Percentiles rank a stretch among this genome's conserved stretches.
phyloP scores from a whole-genome alignment of 2,888 invertebrate species.

The Patella pellucida region DNA sequence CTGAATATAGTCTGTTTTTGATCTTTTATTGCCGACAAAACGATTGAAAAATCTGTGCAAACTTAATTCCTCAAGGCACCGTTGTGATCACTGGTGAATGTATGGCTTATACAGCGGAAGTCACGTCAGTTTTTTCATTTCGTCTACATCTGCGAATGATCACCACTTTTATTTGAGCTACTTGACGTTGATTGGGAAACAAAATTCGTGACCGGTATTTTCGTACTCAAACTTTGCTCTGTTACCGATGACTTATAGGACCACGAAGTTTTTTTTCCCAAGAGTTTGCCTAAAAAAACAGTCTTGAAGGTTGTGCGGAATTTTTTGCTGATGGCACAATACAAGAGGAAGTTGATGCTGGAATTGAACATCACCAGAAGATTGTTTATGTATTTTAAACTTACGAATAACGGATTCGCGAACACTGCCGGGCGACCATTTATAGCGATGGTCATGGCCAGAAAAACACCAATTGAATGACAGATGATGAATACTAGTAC shows the following conservation, averaged over 20 bases:
- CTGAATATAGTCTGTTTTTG: too few species aligned
- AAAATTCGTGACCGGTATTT: constrained; percentile 14
- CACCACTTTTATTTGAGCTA: constrained; percentile 32
- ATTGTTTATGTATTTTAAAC: constrained; percentile 40
- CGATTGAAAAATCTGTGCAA: too few species aligned
- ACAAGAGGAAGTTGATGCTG: constrained; percentile 46
- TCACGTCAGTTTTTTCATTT: too few species aligned
- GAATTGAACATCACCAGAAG: constrained; percentile 44
- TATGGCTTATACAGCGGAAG: too few species aligned
- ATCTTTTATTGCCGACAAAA: too few species aligned
- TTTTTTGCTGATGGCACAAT: constrained; percentile 46
- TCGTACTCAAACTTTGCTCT: constrained; percentile 17
- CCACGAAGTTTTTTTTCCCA: constrained; percentile 34
- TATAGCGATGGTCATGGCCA: constrained; percentile 42
- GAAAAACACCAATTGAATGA: constrained; percentile 42
- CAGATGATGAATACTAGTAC: constrained; percentile 44
- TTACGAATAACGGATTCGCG: constrained; percentile 24
- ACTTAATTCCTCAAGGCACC: too few species aligned
- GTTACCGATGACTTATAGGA: constrained; percentile 24
- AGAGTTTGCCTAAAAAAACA: constrained; percentile 32
- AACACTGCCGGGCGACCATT: constrained; percentile 36
- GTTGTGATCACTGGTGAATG: too few species aligned
- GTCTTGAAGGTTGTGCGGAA: constrained; percentile 39
- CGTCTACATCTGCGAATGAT: constrained; percentile 18
- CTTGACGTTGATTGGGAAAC: constrained; percentile 33